A percentile compares a stretch with the other conserved stretches of the same genome.
Evolutionary conservation across 2,888 invertebrate genomes (phyloP).

Genomic region (Sphinx pinastri): DNA sequence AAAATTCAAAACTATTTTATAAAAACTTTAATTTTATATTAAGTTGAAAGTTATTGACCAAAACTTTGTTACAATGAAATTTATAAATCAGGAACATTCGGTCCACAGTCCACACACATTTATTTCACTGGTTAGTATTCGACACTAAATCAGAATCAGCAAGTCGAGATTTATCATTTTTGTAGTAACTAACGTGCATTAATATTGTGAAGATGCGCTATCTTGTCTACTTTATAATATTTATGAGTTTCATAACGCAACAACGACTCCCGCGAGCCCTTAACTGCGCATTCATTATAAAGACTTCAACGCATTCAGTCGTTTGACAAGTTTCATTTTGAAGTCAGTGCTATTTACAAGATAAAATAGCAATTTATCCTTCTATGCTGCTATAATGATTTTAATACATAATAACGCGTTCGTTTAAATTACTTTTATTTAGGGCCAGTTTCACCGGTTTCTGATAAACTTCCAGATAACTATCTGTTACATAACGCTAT

Average conservation of each 20-base stretch:
- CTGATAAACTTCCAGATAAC: too few relatives aligned
- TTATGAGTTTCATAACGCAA: constrained; percentile 24
- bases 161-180: constrained; percentile 11
- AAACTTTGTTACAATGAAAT: too few relatives aligned
- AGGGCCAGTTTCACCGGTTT: too few relatives aligned
- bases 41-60: too few relatives aligned
- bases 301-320: constrained; percentile 33
- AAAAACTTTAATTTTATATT: too few relatives aligned
- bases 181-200: constrained; percentile 22
- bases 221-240: constrained; percentile 27
- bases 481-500: too few relatives aligned
- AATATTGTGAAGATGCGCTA: constrained; percentile 21
- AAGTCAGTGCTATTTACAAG: constrained; percentile 10
- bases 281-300: constrained; percentile 27
- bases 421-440: constrained; percentile 10
- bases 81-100: neutral
- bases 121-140: constrained; percentile 7
- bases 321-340: constrained; percentile 23
- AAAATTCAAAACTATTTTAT: neutral
- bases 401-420: constrained; percentile 18
- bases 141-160: constrained; percentile 23
- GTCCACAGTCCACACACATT: too few relatives aligned
- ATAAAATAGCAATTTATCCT: constrained; percentile 16
- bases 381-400: constrained; percentile 12
- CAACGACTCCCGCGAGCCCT: constrained; percentile 3